Evolutionary conservation across 2,888 invertebrate genomes (phyloP).

Genomic region (Pemphredon lugubris): DNA sequence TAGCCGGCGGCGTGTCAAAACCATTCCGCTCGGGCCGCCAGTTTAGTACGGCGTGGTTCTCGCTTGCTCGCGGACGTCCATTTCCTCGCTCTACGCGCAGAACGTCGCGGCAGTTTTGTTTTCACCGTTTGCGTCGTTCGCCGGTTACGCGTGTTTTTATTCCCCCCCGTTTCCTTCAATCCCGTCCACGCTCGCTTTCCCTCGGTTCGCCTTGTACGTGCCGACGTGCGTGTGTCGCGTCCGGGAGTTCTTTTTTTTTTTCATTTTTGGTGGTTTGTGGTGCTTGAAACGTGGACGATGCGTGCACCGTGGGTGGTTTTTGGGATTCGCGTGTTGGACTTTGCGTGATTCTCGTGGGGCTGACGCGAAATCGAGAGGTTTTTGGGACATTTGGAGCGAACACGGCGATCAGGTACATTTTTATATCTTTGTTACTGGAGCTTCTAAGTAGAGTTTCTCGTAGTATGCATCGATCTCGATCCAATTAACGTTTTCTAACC

Average conservation of each 20-base stretch:
- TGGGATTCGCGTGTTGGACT: neutral
- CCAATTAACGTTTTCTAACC: no score
- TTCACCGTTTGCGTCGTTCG: neutral
- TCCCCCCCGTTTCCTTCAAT: no score
- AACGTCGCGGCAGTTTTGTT: neutral
- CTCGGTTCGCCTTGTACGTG: no score
- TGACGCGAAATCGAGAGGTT: neutral
- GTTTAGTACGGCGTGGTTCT: conserved; percentile 76
- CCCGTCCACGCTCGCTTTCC: no score
- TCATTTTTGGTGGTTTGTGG: neutral
- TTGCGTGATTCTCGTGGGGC: neutral
- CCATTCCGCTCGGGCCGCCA: conserved; percentile 72
- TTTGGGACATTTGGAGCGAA: no score
- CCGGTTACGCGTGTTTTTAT: no score
- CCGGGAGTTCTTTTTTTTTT: no score
- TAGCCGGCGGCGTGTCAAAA: conserved; percentile 74
- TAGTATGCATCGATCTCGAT: no score
- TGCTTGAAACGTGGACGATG: neutral
- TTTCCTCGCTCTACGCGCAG: neutral
- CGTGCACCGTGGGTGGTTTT: neutral
- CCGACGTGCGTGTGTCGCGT: no score
- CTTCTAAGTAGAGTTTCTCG: no score
- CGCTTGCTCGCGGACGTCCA: conserved; percentile 29
- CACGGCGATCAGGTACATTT: no score
- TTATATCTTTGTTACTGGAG: no score